Percentiles rank a stretch among this genome's conserved stretches.
These are phyloP conservation scores for Hypomesus transpacificus DNA, from an alignment of 2,113 vertebrate species.

Conservation along the genomic window DNA sequence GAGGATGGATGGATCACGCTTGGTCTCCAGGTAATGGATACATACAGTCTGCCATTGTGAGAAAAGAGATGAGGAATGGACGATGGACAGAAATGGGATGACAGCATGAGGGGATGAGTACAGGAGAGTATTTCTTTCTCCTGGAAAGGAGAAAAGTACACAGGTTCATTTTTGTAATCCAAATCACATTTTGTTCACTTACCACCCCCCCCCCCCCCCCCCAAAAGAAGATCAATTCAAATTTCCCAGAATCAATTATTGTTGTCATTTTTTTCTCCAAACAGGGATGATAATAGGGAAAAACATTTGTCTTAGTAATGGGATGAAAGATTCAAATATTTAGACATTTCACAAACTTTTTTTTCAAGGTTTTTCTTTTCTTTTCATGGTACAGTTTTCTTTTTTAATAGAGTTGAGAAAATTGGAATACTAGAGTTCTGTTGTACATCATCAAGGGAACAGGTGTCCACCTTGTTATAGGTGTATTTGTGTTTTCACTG, in stretches of 20 bases:
- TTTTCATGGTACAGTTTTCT: constrained; percentile 71
- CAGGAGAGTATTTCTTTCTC: constrained; percentile 27
- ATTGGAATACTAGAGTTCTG: constrained; percentile 75
- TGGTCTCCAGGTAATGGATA: constrained; percentile 36
- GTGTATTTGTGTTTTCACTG: constrained; percentile 46
- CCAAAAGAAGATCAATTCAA: constrained; percentile 62
- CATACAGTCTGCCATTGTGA: constrained; percentile 45
- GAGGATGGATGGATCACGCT: constrained; percentile 32
- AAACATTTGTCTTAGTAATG: constrained; percentile 74
- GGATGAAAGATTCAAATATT: constrained; percentile 78
- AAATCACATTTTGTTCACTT: constrained; percentile 62
- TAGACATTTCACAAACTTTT: constrained; percentile 81
- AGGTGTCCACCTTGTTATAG: constrained; percentile 39
- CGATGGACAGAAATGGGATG: constrained; percentile 33
- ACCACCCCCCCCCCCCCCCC: constrained; percentile 6
- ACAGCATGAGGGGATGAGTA: constrained; percentile 21
- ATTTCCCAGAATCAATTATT: constrained; percentile 55
- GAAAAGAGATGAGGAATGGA: constrained; percentile 28
- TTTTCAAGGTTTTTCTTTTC: constrained; percentile 66
- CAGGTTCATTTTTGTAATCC: constrained; percentile 54
- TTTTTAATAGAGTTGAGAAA: constrained; percentile 75
- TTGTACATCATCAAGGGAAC: constrained; percentile 64
- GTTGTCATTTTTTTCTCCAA: constrained; percentile 55
- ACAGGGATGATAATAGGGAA: constrained; percentile 68
- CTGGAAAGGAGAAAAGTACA: constrained; percentile 31